These are phyloP conservation scores for Dreissena rostriformis DNA, from an alignment of 1,140 invertebrate genomes.

Conservation along the genomic window DNA sequence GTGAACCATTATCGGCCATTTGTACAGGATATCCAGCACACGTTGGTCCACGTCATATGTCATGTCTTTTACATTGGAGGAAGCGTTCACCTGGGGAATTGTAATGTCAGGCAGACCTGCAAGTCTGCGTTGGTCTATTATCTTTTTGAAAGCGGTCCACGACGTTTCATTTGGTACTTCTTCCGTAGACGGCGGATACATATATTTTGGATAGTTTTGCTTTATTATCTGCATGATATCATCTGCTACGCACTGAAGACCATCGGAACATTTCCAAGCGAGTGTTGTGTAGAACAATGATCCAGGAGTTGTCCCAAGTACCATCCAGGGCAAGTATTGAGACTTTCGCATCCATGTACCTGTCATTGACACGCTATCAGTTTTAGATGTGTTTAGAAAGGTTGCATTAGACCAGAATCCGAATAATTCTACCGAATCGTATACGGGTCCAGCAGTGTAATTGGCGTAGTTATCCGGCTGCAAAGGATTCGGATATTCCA, in stretches of 20 bases:
- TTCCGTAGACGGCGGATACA: conserved; percentile 45
- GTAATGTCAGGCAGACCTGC: conserved; percentile 56
- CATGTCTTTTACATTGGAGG: not conserved
- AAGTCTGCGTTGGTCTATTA: conserved; percentile 56
- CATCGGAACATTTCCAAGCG: conserved; percentile 59
- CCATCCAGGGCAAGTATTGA: conserved; percentile 65
- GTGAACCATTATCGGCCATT: not conserved
- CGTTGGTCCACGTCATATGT: conserved; percentile 39
- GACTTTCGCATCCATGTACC: conserved; percentile 57
- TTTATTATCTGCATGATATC: conserved; percentile 56
- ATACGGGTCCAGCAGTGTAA: conserved; percentile 59
- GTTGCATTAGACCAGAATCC: conserved; percentile 51
- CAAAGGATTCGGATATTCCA: conserved; percentile 59
- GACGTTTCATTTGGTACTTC: conserved; percentile 62
- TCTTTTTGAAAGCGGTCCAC: conserved; percentile 59
- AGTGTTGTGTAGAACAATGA: conserved; percentile 56
- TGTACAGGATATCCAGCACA: conserved; percentile 40
- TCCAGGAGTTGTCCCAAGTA: conserved; percentile 55
- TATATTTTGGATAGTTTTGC: conserved; percentile 45
- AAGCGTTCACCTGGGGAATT: conserved; percentile 55
- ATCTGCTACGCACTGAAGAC: conserved; percentile 51
- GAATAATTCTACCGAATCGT: conserved; percentile 60
- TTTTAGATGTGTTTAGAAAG: not conserved
- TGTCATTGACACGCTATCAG: conserved; percentile 15
- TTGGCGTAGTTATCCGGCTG: conserved; percentile 46